These are phyloP conservation scores for Drosophila chauvacae DNA, from an alignment of 1,140 invertebrate species.

Conservation along the genomic window DNA sequence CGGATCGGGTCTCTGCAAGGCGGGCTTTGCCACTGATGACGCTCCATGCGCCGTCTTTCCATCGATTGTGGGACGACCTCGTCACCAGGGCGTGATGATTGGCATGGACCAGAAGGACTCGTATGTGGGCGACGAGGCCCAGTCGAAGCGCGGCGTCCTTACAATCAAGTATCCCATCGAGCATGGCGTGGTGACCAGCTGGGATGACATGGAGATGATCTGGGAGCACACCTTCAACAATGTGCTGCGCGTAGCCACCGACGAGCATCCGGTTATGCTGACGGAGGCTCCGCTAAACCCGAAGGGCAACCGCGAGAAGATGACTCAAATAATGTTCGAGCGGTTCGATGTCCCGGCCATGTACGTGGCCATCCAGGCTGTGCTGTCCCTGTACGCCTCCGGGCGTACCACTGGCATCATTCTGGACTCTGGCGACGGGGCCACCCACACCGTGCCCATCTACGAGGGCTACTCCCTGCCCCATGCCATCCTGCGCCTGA, in stretches of 20 bases:
- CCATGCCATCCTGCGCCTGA: neutral
- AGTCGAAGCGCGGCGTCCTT: conserved; percentile 2
- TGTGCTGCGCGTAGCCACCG: neutral
- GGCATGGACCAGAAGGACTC: neutral
- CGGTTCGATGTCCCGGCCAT: conserved; percentile 1
- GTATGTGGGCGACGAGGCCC: conserved; percentile 11
- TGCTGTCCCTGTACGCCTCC: conserved; percentile 2
- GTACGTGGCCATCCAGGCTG: conserved; percentile 10
- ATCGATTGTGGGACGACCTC: neutral
- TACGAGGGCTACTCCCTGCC: conserved; percentile 12
- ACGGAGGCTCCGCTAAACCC: conserved; percentile 9
- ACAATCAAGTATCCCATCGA: conserved; percentile 8
- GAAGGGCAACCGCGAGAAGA: conserved; percentile 9
- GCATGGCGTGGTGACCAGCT: conserved; percentile 8
- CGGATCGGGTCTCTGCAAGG: conserved; percentile 7
- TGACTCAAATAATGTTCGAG: conserved; percentile 9
- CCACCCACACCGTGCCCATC: conserved; percentile 14
- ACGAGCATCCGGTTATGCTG: conserved; percentile 4
- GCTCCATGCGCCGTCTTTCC: neutral
- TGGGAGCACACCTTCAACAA: conserved; percentile 6
- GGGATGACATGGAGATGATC: conserved; percentile 13
- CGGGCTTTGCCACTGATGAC: conserved; percentile 2
- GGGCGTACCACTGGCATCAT: conserved; percentile 4
- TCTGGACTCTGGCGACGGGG: conserved; percentile 1
- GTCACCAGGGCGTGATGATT: conserved; percentile 6